A percentile compares a stretch with the other conserved stretches of the same genome.
These are phyloP conservation scores for Oriolus oriolus DNA, from an alignment of 2,113 vertebrate genomes.

Conservation along the genomic window DNA sequence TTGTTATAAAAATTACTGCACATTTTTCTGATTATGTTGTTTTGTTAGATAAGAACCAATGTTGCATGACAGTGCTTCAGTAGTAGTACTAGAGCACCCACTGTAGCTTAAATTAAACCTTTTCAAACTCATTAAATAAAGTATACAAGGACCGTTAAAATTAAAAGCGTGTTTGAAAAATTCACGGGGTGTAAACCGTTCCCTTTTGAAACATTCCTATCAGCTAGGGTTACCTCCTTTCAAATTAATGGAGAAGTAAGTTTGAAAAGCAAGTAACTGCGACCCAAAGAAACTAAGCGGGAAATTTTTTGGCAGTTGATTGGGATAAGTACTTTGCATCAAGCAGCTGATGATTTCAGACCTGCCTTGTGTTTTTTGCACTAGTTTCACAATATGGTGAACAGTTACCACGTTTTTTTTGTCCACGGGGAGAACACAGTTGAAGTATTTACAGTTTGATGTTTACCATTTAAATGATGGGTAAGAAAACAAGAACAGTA, in stretches of 20 bases:
- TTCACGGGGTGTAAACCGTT: background rate
- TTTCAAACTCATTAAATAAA: background rate
- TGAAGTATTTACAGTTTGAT: background rate
- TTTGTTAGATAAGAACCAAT: background rate
- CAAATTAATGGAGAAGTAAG: background rate
- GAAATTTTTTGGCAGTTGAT: background rate
- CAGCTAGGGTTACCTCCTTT: background rate
- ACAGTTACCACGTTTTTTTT: background rate
- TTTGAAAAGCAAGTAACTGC: background rate
- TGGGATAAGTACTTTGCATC: background rate
- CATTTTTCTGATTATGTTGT: background rate
- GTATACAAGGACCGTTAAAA: background rate
- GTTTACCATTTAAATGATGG: background rate
- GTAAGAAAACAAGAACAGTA: background rate
- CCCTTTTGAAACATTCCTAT: background rate
- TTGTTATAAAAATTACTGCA: background rate
- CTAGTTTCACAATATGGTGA: background rate
- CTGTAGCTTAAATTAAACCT: background rate
- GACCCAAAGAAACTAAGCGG: background rate
- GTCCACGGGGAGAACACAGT: background rate
- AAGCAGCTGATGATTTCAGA: background rate
- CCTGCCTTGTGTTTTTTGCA: background rate
- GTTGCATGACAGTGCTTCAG: background rate
- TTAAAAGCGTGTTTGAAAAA: background rate
- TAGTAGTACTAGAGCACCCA: background rate